A percentile compares a stretch with the other conserved stretches of the same genome.
Conservation (phyloP, 2,113 vertebrate species). For the Otocyon megalotis region DNA sequence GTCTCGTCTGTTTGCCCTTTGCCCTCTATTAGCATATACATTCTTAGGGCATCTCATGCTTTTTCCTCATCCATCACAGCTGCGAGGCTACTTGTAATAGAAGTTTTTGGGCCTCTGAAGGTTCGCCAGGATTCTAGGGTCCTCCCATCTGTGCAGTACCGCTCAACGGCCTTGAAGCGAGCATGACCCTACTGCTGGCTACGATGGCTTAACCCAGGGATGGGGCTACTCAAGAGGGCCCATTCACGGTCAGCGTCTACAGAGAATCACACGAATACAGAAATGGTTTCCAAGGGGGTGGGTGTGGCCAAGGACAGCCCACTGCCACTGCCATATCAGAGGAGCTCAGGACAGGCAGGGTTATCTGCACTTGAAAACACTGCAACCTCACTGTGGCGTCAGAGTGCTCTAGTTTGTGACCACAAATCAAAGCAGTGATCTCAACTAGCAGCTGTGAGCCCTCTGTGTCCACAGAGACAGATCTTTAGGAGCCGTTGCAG, state of each 20-base stretch:
- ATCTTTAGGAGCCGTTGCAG: no score
- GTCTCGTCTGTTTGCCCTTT: not conserved
- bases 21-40: no score
- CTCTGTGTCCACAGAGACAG: not conserved
- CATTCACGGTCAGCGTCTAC: rapidly evolving
- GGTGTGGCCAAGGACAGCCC: not conserved
- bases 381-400: no score
- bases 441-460: not conserved
- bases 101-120: no score
- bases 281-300: not conserved
- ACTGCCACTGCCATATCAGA: rapidly evolving
- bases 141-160: rapidly evolving
- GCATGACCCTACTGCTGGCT: not conserved
- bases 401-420: rapidly evolving
- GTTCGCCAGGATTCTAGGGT: no score
- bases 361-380: no score
- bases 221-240: not conserved
- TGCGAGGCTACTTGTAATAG: not conserved
- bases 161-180: not conserved
- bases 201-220: no score
- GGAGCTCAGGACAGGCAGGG: rapidly evolving
- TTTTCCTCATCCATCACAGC: not conserved
- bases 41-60: not conserved
- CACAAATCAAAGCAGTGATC: not conserved
- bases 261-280: no score